Evolutionary conservation across 2,113 vertebrate species (phyloP).

Genomic region (Apaloderma vittatum): DNA sequence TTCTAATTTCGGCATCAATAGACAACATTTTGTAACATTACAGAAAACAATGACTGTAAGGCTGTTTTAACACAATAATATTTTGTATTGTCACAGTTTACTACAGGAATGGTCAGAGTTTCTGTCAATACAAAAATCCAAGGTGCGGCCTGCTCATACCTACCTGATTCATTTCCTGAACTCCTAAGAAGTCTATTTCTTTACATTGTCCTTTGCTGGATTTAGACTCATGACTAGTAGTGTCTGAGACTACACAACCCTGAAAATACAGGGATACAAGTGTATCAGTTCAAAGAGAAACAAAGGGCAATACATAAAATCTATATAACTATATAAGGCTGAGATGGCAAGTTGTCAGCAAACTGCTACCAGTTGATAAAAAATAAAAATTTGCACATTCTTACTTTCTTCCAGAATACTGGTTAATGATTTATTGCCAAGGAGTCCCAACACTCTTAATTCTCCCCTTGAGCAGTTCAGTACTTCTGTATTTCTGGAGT

Average conservation of each 20-base stretch:
- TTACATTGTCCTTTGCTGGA: neutral
- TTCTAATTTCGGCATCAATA: neutral
- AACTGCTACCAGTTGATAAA: neutral
- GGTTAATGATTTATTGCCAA: neutral
- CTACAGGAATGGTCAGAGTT: neutral
- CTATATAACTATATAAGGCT: neutral
- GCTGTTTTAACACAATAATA: neutral
- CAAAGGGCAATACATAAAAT: neutral
- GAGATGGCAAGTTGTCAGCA: neutral
- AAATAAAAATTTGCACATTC: neutral
- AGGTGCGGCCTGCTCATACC: accelerated
- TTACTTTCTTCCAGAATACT: neutral
- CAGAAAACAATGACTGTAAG: neutral
- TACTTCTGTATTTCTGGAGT: accelerated
- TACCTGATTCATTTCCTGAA: neutral
- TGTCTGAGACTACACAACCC: neutral
- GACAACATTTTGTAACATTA: neutral
- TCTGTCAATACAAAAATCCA: neutral
- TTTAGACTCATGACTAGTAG: neutral
- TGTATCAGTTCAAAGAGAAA: neutral
- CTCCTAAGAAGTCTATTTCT: neutral
- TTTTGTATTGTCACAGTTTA: neutral
- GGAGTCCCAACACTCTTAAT: neutral
- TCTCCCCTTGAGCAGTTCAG: neutral
- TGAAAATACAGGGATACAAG: neutral